Percentiles rank a stretch among this genome's conserved stretches.
Evolutionary conservation across 2,797 vertebrate species (phyloP).

Genomic region (Serranus cabrilla): DNA sequence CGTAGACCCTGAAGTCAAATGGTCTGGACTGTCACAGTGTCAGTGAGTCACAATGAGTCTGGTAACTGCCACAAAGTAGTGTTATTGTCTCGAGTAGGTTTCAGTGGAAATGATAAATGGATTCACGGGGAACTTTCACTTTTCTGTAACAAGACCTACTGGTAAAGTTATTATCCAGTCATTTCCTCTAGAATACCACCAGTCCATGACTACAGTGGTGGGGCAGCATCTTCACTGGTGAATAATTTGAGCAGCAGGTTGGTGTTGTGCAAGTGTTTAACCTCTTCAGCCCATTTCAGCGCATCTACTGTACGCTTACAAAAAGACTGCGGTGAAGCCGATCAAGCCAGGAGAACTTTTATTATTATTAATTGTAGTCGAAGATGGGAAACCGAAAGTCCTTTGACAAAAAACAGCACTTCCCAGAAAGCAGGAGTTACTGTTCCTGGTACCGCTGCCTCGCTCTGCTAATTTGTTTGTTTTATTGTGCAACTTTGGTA

Average conservation of each 20-base stretch:
- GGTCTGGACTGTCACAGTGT: conserved; percentile 11
- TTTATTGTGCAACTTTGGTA: too few species aligned
- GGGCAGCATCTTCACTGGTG: not conserved
- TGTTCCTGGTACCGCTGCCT: too few species aligned
- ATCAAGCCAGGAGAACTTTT: too few species aligned
- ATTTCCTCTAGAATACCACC: conserved; percentile 35
- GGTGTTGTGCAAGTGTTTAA: conserved; percentile 30
- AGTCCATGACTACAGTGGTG: conserved; percentile 12
- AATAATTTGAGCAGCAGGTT: not conserved
- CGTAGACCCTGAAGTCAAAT: conserved; percentile 36
- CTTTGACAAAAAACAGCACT: too few species aligned
- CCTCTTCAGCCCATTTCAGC: not conserved
- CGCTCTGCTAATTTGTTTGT: too few species aligned
- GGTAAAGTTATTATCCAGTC: conserved; percentile 15
- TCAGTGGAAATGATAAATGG: not conserved
- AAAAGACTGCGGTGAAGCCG: too few species aligned
- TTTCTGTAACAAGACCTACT: conserved; percentile 1
- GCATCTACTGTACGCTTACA: not conserved
- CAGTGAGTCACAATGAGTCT: conserved; percentile 52
- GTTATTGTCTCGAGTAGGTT: not conserved
- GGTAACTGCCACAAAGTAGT: not conserved
- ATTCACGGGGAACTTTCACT: conserved; percentile 41
- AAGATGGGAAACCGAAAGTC: too few species aligned
- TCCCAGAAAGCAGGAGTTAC: too few species aligned
- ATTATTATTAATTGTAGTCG: too few species aligned